Percentiles rank a stretch among this genome's conserved stretches.
Evolutionary conservation across 2,113 vertebrate species (phyloP).

Genomic region (Lepus americanus): DNA sequence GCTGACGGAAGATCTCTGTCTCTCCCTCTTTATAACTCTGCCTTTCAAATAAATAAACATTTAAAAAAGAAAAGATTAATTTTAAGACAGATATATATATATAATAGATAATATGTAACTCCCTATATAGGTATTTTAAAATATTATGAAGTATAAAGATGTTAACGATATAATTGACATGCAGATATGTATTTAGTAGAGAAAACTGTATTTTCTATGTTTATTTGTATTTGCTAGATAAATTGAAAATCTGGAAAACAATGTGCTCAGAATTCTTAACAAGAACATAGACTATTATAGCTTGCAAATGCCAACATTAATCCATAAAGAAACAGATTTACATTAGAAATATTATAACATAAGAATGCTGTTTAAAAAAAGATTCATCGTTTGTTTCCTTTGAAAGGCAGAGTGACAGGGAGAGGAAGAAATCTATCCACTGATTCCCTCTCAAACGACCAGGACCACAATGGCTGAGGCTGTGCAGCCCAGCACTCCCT

Average conservation of each 20-base stretch:
- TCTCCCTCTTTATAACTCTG: too few relatives aligned
- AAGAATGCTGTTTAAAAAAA: neutral
- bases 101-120: neutral
- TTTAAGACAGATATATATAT: too few relatives aligned
- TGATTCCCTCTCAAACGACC: too few relatives aligned
- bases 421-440: too few relatives aligned
- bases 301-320: neutral
- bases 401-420: too few relatives aligned
- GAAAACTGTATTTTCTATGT: neutral
- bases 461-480: too few relatives aligned
- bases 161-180: neutral
- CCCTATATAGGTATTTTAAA: neutral
- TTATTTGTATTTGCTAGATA: neutral
- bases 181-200: neutral
- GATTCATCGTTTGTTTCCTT: too few relatives aligned
- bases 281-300: neutral
- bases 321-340: neutral
- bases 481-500: too few relatives aligned
- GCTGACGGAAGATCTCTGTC: too few relatives aligned
- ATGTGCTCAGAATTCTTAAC: neutral
- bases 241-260: neutral
- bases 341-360: neutral
- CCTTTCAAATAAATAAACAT: too few relatives aligned
- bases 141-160: neutral
- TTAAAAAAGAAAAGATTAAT: too few relatives aligned